Percentiles rank a stretch among this genome's conserved stretches.
Evolutionary conservation across 2,113 vertebrate species (phyloP).

Genomic region (Corythornis madagascariensis): DNA sequence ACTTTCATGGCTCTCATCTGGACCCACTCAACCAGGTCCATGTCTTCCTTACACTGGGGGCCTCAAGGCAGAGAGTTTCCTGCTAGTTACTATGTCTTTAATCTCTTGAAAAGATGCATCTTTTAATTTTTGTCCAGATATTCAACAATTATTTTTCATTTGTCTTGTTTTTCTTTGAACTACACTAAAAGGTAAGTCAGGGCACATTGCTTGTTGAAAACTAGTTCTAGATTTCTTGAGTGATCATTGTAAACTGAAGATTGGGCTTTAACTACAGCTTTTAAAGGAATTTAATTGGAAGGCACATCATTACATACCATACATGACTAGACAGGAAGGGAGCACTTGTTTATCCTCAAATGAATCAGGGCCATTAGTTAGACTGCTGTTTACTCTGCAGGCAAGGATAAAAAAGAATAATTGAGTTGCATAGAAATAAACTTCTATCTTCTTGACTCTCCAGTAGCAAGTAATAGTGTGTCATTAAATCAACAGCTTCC

Average conservation of each 20-base stretch:
- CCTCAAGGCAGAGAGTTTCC: neutral
- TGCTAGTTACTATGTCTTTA: neutral
- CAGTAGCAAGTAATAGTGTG: neutral
- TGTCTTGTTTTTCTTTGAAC: neutral
- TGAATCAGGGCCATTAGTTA: constrained; percentile 33
- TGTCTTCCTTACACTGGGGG: neutral
- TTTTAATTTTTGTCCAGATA: neutral
- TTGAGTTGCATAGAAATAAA: constrained; percentile 10
- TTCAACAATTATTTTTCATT: neutral
- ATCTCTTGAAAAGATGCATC: neutral
- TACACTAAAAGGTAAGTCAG: neutral
- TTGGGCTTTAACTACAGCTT: neutral
- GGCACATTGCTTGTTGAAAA: neutral
- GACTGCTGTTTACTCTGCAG: neutral
- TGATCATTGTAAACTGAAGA: neutral
- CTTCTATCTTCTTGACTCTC: neutral
- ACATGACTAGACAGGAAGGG: constrained; percentile 1
- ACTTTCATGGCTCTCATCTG: neutral
- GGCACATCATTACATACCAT: neutral
- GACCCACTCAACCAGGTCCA: neutral
- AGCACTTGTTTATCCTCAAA: constrained; percentile 18
- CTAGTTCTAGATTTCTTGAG: neutral
- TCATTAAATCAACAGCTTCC: constrained; percentile 33
- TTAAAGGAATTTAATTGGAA: constrained; percentile 13
- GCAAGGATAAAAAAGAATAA: neutral